Percentiles rank a stretch among this genome's conserved stretches.
Evolutionary conservation across 2,113 vertebrate species (phyloP).

Genomic region (Gallinago paraguaiae): DNA sequence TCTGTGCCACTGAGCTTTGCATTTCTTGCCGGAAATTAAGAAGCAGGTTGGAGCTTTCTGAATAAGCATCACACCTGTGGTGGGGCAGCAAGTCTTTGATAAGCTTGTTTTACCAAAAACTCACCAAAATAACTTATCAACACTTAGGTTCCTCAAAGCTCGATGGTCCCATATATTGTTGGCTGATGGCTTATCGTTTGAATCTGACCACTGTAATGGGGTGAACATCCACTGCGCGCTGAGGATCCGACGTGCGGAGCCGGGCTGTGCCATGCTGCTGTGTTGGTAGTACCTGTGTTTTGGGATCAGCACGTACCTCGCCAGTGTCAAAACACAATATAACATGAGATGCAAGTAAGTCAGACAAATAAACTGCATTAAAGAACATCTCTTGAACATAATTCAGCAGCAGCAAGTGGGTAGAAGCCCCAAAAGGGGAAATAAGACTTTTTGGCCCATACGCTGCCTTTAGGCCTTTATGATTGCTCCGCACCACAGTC

Average conservation of each 20-base stretch:
- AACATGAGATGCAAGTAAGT: neutral
- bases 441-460: neutral
- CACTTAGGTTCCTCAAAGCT: neutral
- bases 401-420: neutral
- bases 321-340: neutral
- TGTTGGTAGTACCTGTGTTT: neutral
- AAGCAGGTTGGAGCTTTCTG: neutral
- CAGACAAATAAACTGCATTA: neutral
- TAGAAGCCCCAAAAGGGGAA: neutral
- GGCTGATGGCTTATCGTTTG: neutral
- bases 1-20: neutral
- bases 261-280: fast-evolving
- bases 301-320: neutral
- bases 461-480: neutral
- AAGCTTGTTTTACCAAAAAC: neutral
- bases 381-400: neutral
- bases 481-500: neutral
- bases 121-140: neutral
- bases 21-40: neutral
- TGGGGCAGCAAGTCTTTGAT: neutral
- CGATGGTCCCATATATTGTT: neutral
- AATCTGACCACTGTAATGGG: neutral
- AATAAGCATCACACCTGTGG: neutral
- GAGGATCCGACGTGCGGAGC: neutral
- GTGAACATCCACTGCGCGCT: fast-evolving